These are phyloP conservation scores for Amazona guildingii DNA, from an alignment of 2,113 vertebrate species.

Conservation along the genomic window DNA sequence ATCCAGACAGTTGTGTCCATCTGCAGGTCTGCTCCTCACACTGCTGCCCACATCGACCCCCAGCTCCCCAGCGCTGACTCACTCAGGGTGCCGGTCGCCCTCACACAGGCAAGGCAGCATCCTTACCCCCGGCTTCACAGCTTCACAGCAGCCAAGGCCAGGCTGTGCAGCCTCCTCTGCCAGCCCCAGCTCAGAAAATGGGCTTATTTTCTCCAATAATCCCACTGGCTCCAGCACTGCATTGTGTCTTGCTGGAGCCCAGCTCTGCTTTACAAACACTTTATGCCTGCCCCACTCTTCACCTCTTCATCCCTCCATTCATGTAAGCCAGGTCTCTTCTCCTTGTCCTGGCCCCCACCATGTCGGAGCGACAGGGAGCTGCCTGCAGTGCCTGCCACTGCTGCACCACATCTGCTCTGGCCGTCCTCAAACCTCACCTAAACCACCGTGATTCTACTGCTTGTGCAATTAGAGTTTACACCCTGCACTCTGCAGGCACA, in stretches of 20 bases:
- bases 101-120: background rate
- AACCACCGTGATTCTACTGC: rapidly evolving
- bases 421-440: background rate
- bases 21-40: background rate
- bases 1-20: background rate
- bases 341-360: background rate
- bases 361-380: rapidly evolving
- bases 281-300: background rate
- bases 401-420: background rate
- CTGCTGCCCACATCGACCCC: rapidly evolving
- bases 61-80: background rate
- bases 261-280: background rate
- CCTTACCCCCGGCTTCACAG: rapidly evolving
- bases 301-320: background rate
- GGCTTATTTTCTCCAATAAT: background rate
- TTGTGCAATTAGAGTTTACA: background rate
- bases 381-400: background rate
- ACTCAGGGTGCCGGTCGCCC: background rate
- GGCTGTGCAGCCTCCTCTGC: background rate
- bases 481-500: background rate
- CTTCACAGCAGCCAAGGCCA: rapidly evolving
- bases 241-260: rapidly evolving
- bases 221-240: rapidly evolving
- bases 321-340: rapidly evolving
- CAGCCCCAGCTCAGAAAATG: rapidly evolving